Conservation (phyloP, 2,113 vertebrate genomes). For the Rhynchomys soricoides region DNA sequence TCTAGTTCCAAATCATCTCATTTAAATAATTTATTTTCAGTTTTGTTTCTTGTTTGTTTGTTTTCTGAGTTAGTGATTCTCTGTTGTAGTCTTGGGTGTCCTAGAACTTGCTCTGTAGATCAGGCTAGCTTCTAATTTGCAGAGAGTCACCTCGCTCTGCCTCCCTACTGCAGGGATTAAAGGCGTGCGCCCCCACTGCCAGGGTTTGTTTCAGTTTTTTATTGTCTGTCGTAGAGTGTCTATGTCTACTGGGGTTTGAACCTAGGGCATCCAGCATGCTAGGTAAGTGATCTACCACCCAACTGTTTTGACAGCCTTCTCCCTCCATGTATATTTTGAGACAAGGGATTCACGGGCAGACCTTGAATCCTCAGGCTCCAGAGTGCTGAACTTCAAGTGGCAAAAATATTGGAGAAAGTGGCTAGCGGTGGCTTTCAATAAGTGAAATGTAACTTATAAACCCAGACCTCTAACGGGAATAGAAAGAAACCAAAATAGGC, state of each 20-base stretch:
- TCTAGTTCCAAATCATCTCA: conserved; percentile 28
- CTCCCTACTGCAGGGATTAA: not conserved
- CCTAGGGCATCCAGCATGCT: not conserved
- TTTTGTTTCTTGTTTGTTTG: not conserved
- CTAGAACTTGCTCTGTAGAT: not conserved
- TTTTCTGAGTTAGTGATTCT: not conserved
- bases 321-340: not conserved
- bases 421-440: not conserved
- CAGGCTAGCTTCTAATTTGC: not conserved
- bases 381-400: not conserved
- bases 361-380: not conserved
- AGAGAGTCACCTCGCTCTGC: not conserved
- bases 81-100: not conserved
- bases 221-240: not conserved
- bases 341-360: not conserved
- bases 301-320: not conserved
- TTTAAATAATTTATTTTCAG: conserved; percentile 20
- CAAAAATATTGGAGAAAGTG: not conserved
- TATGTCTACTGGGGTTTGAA: not conserved
- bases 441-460: not conserved
- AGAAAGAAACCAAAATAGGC: not conserved
- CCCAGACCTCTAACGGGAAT: not conserved
- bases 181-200: rapidly evolving
- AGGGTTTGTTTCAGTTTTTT: not conserved
- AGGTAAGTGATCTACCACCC: not conserved